phyloP scores from a whole-genome alignment of 2,888 invertebrate species.

The Morpho achilles region DNA sequence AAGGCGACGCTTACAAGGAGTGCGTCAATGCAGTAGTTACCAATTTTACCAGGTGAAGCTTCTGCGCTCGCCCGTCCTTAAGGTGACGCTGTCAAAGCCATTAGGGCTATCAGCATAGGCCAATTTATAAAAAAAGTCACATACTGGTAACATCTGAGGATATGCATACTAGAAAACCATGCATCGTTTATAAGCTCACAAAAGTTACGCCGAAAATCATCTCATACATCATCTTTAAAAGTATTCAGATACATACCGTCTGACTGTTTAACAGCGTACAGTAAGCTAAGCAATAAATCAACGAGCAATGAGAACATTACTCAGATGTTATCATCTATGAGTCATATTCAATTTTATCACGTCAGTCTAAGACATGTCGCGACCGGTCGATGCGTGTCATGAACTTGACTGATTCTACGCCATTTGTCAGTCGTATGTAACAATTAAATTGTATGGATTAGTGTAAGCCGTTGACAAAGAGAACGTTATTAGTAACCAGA shows the following conservation, averaged over 20 bases:
- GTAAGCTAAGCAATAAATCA: slow-evolving; percentile 50
- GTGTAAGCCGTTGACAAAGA: slow-evolving; percentile 44
- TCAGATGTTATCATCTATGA: slow-evolving; percentile 46
- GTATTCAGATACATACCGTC: slow-evolving; percentile 14
- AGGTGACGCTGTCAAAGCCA: no score
- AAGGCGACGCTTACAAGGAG: no score
- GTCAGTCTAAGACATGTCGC: slow-evolving; percentile 38
- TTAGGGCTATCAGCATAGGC: no score
- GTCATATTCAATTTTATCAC: slow-evolving; percentile 61
- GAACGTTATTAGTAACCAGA: slow-evolving; percentile 16
- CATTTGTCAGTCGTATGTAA: slow-evolving; percentile 56
- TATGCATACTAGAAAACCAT: no score
- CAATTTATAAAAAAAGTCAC: no score
- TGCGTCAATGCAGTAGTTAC: no score
- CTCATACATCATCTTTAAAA: not conserved
- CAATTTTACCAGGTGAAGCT: no score
- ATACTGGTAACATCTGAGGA: no score
- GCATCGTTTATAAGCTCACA: no score
- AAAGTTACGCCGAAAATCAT: no score
- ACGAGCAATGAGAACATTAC: slow-evolving; percentile 44
- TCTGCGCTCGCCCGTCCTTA: no score
- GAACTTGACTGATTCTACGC: slow-evolving; percentile 63
- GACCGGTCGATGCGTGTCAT: slow-evolving; percentile 64
- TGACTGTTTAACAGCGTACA: slow-evolving; percentile 16
- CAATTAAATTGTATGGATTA: slow-evolving; percentile 51